Conservation (phyloP, 2,888 invertebrate species). For the Amphiduros pacificus region DNA sequence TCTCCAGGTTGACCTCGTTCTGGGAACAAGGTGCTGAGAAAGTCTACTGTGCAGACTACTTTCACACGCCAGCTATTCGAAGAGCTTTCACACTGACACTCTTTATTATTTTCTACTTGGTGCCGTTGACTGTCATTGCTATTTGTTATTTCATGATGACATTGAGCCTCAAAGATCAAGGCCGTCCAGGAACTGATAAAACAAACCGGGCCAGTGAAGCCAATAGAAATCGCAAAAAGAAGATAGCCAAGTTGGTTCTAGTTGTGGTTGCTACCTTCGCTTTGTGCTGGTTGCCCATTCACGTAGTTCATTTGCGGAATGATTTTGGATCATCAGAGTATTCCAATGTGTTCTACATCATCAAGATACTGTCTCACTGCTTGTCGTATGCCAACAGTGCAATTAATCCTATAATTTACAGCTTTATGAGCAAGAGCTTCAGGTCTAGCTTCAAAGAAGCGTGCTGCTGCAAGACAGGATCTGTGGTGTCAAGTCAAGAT, state of each 20-base stretch:
- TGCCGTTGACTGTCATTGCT: constrained; percentile 22
- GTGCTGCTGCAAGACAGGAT: too few species aligned
- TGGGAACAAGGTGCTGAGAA: background rate
- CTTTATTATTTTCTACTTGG: constrained; percentile 21
- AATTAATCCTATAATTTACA: constrained; percentile 48
- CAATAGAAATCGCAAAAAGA: background rate
- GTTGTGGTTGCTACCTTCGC: constrained; percentile 24
- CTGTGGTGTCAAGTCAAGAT: too few species aligned
- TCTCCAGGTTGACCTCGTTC: too few species aligned
- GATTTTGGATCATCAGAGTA: too few species aligned
- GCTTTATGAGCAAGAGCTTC: constrained; percentile 42
- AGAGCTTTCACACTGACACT: constrained; percentile 18
- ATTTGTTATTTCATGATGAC: constrained; percentile 25
- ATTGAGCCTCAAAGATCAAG: constrained; percentile 17
- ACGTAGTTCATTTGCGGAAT: background rate
- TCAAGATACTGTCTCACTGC: background rate
- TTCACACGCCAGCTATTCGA: background rate
- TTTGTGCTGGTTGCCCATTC: constrained; percentile 28
- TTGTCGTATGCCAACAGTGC: constrained; percentile 37
- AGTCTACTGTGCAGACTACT: background rate
- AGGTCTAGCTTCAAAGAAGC: constrained; percentile 26
- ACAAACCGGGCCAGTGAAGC: too few species aligned
- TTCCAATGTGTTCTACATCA: background rate
- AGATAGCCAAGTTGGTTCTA: constrained; percentile 6
- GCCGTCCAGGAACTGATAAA: too few species aligned